Conservation (phyloP, 1,140 invertebrate species). For the Scaptomyza hsui region DNA sequence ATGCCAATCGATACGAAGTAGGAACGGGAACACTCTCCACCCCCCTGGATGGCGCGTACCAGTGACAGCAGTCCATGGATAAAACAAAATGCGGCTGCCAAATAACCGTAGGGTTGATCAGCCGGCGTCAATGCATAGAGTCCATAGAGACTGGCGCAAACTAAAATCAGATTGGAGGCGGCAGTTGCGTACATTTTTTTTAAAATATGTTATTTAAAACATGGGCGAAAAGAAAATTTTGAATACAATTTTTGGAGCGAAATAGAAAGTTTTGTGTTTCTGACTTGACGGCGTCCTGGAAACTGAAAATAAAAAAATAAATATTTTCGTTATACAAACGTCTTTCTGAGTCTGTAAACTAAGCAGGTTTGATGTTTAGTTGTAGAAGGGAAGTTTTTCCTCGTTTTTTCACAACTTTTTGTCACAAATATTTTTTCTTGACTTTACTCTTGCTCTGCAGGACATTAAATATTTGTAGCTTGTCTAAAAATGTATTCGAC, state of each 20-base stretch:
- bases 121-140: slow-evolving; percentile 29
- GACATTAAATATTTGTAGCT: not conserved
- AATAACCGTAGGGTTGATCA: slow-evolving; percentile 56
- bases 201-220: not conserved
- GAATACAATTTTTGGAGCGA: not conserved
- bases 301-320: not conserved
- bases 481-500: not conserved
- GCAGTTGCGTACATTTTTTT: not conserved
- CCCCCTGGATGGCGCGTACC: slow-evolving; percentile 1
- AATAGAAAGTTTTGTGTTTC: slow-evolving; percentile 2
- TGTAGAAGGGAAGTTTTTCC: too few relatives aligned
- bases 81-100: slow-evolving; percentile 55
- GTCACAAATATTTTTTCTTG: not conserved
- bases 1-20: slow-evolving; percentile 41
- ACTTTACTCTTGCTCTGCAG: not conserved
- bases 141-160: slow-evolving; percentile 47
- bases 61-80: slow-evolving; percentile 58
- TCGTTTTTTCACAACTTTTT: too few relatives aligned
- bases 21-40: slow-evolving; percentile 29
- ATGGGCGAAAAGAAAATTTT: not conserved
- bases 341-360: too few relatives aligned
- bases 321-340: not conserved
- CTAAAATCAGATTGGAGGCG: slow-evolving; percentile 31
- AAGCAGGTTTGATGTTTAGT: too few relatives aligned
- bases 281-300: slow-evolving; percentile 4